Conservation (phyloP, 2,797 vertebrate genomes). For the Schizopygopsis pylzovi region DNA sequence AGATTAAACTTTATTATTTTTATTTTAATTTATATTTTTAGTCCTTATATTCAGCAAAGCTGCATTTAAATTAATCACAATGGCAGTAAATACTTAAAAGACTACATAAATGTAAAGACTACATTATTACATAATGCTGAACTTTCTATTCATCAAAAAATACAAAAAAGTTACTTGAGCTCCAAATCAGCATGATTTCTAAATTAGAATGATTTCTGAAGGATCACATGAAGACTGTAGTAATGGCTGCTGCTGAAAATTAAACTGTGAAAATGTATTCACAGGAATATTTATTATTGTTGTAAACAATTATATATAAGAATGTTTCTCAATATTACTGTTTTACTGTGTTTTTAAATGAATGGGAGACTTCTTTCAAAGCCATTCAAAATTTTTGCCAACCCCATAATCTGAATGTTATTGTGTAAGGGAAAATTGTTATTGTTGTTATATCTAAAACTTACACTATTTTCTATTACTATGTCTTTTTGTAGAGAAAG, state of each 20-base stretch:
- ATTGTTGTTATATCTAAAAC: background rate
- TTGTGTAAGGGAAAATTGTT: background rate
- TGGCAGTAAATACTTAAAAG: background rate
- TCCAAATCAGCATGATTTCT: background rate
- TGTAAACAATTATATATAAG: background rate
- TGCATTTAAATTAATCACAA: background rate
- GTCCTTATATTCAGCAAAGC: background rate
- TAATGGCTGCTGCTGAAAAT: background rate
- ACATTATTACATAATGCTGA: background rate
- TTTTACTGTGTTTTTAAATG: background rate
- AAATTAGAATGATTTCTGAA: background rate
- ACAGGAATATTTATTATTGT: background rate
- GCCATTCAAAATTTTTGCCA: background rate
- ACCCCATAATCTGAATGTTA: background rate
- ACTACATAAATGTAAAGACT: background rate
- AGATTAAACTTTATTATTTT: background rate
- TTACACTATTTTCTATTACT: background rate
- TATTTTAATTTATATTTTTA: no score
- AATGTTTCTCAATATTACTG: background rate
- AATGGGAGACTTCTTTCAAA: background rate
- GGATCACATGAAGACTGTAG: background rate
- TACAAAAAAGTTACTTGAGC: background rate
- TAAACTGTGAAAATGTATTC: background rate
- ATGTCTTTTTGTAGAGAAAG: background rate
- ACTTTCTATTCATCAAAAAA: background rate